Conservation (phyloP, 1,140 invertebrate species). For the Drosophila rhopaloa region DNA sequence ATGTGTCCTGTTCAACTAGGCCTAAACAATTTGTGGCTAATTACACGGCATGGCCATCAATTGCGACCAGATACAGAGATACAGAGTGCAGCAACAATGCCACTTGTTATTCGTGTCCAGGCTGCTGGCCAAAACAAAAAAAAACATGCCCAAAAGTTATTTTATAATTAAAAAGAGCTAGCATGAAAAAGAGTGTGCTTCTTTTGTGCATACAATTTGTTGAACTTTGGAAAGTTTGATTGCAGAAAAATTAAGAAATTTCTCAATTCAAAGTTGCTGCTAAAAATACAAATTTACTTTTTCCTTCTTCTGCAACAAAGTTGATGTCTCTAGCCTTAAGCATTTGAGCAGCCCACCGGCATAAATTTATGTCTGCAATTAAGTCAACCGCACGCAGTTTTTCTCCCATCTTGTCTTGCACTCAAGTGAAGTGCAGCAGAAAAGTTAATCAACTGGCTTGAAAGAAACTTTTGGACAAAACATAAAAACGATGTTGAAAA, state of each 20-base stretch:
- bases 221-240: constrained; percentile 14
- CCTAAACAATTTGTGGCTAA: constrained; percentile 83
- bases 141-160: constrained; percentile 58
- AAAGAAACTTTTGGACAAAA: constrained; percentile 37
- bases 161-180: constrained; percentile 78
- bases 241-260: constrained; percentile 15
- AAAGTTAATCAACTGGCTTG: constrained; percentile 63
- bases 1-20: constrained; percentile 66
- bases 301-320: constrained; percentile 6
- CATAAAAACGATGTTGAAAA: background rate
- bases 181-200: constrained; percentile 1
- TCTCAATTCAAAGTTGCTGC: constrained; percentile 15
- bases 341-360: constrained; percentile 15
- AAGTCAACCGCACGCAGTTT: constrained; percentile 62
- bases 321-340: background rate
- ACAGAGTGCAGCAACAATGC: constrained; percentile 36
- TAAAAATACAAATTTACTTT: constrained; percentile 30
- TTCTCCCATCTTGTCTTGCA: constrained; percentile 21
- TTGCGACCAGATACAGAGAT: constrained; percentile 54
- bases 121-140: constrained; percentile 11
- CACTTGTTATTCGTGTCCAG: constrained; percentile 32
- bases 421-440: constrained; percentile 42
- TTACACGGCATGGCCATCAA: constrained; percentile 79
- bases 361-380: constrained; percentile 52
- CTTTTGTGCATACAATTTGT: constrained; percentile 25